Base-by-base conservation (phyloP, 2,113 vertebrate genomes). In the Pteropus alecto region DNA sequence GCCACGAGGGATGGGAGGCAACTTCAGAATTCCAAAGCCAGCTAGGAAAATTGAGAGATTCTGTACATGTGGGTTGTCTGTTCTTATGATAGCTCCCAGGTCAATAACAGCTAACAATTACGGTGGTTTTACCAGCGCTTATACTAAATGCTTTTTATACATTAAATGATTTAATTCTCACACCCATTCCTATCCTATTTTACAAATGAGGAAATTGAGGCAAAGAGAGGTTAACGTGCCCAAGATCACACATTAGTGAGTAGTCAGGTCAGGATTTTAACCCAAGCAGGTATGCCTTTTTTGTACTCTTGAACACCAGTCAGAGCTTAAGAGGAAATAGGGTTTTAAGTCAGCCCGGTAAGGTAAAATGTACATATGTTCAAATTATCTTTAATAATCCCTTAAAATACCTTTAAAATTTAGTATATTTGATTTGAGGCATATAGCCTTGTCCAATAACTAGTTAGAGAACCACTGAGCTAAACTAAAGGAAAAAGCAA, bases 21-120 rank as follows among this genome's bases (percentile, higher is more conserved):
- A 70, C 43, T 93, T 91, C 60, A 81, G 78, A 83, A 96, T 97
- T 90, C 93, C 93, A 78, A 91, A 88, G 56, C 65, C 79, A 97
- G 86, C 35, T 54, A 93, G 68, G 74, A 94, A 92, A 77, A 6
- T 74, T 82, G 82, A 84, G 84, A 82, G 43, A 78, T 63, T 76
- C 61, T 79, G 30, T 67, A 67, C 63, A 26, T 28, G 30, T 58
- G 33, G 21, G 41, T 76, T 87, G 54, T 93, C 58, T 79, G 41
- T 82, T 87, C 38, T n/a, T 28, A 15, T 5, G 28, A 90, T 84
- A 81, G 56, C 67, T 83, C 48, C 77, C 18, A 11, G 30, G 48
- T 60, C 33, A 13, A n/a, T 76, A 68, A 46, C 41, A 93, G 67
- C 48, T 65, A 91, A 19, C 38, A 67, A 26, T 82, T 38, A 65